Base-by-base conservation (phyloP, 2,888 invertebrate genomes). In the Papilio elwesi region DNA sequence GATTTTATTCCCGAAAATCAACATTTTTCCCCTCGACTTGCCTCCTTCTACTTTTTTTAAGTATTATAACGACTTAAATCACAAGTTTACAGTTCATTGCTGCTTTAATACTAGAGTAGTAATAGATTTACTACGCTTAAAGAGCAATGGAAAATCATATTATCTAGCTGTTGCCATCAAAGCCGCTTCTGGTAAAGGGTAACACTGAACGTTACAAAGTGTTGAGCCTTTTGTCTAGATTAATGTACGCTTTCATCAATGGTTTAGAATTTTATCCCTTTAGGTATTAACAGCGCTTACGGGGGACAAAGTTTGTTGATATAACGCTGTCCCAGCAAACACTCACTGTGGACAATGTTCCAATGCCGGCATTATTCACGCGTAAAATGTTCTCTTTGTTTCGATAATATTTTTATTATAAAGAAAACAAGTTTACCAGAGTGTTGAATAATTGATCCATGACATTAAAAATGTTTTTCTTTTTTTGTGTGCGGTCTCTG, bases 121-220 rank as follows among this genome's bases (percentile, higher is more conserved):
- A 7, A 43, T 16, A 15, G 5, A 8, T 15, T 10, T 9, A 8
- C 11, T 26, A 1, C 51, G 6, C n/a, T 12, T 68, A 77, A 52
- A 62, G 63, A 55, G 88, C 81, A 82, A 82, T 91, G 90, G 78
- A 85, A 78, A 15, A 10, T n/a, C 73, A 65, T 76, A 64, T 75
- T 70, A 57, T 65, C 73, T 73, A 77, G 71, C 78, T 62, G 75
- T 75, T 80, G 78, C 75, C 78, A 73, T 79, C 76, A 76, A 79
- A 82, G 80, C 79, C 80, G 81, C 79, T 77, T 69, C 77, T 81
- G 83, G 87, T 88, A 83, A 80, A 80, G 84, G 88, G 88, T 84
- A 85, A 88, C 88, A 88, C 87, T 91, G 91, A 92, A 92, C 89
- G 92, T 90, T 92, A 92, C 92, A 93, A 92, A 93, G 91, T 92